Evolutionary conservation across 2,888 invertebrate genomes (phyloP), one percentile per base, ranked within the genome.

Genomic region (Alloplasta piceator): DNA sequence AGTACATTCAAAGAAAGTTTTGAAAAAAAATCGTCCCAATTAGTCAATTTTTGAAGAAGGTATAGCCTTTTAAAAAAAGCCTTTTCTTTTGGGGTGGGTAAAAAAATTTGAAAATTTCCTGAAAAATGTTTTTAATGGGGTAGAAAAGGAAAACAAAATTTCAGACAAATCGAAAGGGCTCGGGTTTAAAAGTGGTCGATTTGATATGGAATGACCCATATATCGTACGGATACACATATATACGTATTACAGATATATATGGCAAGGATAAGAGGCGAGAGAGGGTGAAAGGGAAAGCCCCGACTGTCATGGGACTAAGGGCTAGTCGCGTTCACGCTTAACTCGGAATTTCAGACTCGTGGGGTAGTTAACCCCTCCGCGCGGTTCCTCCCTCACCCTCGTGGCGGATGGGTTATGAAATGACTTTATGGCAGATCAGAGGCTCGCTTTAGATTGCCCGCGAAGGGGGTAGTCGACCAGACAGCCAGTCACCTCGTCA

Each of bases 351-450:
- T 90, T 88, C 87, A 86, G 86, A 87, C 87, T 87, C 82, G 81
- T 83, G 82, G 86, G 87, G 87, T 89, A 88, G 89, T 90, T 90
- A 91, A 90, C 89, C 88, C 86, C 64, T 61, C 66, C n/a, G 56
- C 14, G 7, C 52, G 26, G 26, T 71, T 38, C 50, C n/a, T 52
- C 61, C 16, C 38, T 1, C 7, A 10, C 9, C 12, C 60, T 50
- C 66, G 14, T 71, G 26, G 26, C 86, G 89, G 89, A 89, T 88
- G 89, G 90, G 89, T 90, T 91, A 90, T 90, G 90, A 91, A 91
- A 91, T 91, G 91, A 90, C 91, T 91, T 92, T 92, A 92, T 91
- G 91, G 90, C 89, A 90, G 91, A 91, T 91, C 91, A 89, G 91
- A 91, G 90, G 90, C 89, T 88, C 87, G 90, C 86, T 88, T 89